A percentile compares a stretch with the other conserved stretches of the same genome.
phyloP scores from a whole-genome alignment of 2,888 invertebrate species.

The Agonopterix arenella region DNA sequence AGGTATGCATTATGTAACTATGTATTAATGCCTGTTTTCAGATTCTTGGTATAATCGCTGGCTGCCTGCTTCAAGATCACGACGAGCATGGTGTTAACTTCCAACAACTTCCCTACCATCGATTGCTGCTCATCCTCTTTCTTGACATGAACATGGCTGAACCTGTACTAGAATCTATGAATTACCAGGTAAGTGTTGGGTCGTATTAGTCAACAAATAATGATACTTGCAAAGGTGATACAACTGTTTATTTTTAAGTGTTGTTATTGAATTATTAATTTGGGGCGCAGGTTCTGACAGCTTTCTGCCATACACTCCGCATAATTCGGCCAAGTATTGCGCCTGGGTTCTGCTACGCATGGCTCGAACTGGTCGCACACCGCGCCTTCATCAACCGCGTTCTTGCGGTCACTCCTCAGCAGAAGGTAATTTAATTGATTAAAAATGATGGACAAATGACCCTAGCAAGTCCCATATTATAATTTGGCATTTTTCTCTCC shows the following conservation, averaged over 20 bases:
- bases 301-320: constrained; percentile 97
- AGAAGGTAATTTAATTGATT: constrained; percentile 76
- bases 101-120: constrained; percentile 98
- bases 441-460: no score
- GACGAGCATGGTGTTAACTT: constrained; percentile 93
- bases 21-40: constrained; percentile 16
- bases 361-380: constrained; percentile 98
- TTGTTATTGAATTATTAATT: background rate
- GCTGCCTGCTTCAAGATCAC: constrained; percentile 96
- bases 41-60: constrained; percentile 94
- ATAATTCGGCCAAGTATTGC: constrained; percentile 94
- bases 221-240: background rate
- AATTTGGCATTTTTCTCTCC: no score
- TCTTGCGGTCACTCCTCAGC: constrained; percentile 92
- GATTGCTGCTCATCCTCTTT: constrained; percentile 97
- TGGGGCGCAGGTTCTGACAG: constrained; percentile 84
- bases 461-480: no score
- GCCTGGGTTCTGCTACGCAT: constrained; percentile 98
- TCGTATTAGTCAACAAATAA: background rate
- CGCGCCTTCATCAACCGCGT: constrained; percentile 96
- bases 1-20: background rate
- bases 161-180: constrained; percentile 94
- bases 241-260: background rate
- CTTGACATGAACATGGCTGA: constrained; percentile 97
- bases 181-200: constrained; percentile 82